Conservation (phyloP, 2,797 vertebrate genomes). For the Enteromius thamalakanensis region DNA sequence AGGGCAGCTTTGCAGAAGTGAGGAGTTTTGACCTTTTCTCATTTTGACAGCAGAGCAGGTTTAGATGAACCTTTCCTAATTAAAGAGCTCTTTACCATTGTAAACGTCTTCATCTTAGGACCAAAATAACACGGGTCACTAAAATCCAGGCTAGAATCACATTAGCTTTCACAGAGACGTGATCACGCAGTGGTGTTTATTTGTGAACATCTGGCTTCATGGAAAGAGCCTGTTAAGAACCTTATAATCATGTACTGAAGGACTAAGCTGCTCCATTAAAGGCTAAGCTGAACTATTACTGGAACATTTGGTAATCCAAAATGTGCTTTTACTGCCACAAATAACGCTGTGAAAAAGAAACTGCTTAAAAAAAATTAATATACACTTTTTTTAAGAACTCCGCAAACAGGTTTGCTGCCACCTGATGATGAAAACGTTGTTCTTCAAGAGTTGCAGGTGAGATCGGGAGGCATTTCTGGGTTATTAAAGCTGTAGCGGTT, state of each 20-base stretch:
- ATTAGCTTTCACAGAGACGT: slow-evolving; percentile 49
- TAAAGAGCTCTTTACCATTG: not conserved
- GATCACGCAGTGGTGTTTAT: slow-evolving; percentile 63
- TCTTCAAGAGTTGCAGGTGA: slow-evolving; percentile 7
- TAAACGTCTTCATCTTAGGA: slow-evolving; percentile 26
- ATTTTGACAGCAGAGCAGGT: not conserved
- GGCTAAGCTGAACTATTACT: slow-evolving; percentile 81
- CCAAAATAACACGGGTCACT: slow-evolving; percentile 53
- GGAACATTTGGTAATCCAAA: slow-evolving; percentile 80
- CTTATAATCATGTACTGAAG: slow-evolving; percentile 78
- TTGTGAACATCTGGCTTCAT: slow-evolving; percentile 77
- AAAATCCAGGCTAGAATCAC: slow-evolving; percentile 53
- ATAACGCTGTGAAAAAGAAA: slow-evolving; percentile 72
- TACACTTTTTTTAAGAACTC: not conserved
- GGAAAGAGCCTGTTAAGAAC: slow-evolving; percentile 73
- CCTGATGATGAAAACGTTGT: not conserved
- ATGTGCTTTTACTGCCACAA: slow-evolving; percentile 77
- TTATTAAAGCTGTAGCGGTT: slow-evolving; percentile 30
- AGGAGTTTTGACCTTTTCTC: slow-evolving; percentile 15
- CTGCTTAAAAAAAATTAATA: slow-evolving; percentile 22
- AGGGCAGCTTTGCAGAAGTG: not conserved
- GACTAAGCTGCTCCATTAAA: slow-evolving; percentile 83
- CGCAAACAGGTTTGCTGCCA: not conserved
- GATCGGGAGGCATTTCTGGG: not conserved
- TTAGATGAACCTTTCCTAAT: slow-evolving; percentile 32